Conservation (phyloP, 2,888 invertebrate species). For the Portevinia maculata region DNA sequence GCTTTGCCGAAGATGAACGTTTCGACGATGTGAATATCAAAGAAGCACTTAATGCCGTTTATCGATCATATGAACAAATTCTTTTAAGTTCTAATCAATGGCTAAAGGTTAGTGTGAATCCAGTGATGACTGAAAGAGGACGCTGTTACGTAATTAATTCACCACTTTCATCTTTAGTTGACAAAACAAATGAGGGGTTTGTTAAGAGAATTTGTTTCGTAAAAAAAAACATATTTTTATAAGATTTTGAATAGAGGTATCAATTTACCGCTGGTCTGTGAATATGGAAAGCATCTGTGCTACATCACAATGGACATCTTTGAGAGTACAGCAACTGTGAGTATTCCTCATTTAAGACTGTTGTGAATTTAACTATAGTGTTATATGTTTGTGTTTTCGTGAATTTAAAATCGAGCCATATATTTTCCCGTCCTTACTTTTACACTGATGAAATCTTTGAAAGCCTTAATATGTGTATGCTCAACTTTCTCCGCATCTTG, state of each 20-base stretch:
- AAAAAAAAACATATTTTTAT: neutral
- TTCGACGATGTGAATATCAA: constrained; percentile 82
- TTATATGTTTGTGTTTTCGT: too few relatives aligned
- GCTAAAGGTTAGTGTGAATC: constrained; percentile 77
- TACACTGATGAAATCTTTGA: too few relatives aligned
- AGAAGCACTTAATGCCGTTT: constrained; percentile 78
- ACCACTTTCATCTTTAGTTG: constrained; percentile 75
- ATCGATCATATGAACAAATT: constrained; percentile 78
- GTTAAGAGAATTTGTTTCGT: constrained; percentile 8
- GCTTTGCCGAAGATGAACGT: constrained; percentile 82
- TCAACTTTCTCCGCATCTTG: too few relatives aligned
- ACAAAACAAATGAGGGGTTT: constrained; percentile 75
- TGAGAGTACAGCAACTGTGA: constrained; percentile 80
- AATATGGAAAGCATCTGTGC: constrained; percentile 81
- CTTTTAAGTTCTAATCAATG: constrained; percentile 77
- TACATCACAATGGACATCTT: constrained; percentile 81
- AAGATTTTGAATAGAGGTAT: constrained; percentile 68
- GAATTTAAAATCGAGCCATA: too few relatives aligned
- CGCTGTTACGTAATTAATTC: constrained; percentile 87
- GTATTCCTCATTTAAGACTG: constrained; percentile 8
- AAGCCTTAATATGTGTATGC: too few relatives aligned
- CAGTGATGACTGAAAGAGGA: constrained; percentile 87
- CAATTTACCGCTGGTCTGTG: constrained; percentile 78
- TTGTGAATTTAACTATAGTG: too few relatives aligned
- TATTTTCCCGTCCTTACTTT: too few relatives aligned